Percentiles rank a stretch among this genome's conserved stretches.
Conservation (phyloP, 1,140 invertebrate genomes). For the Solen grandis region DNA sequence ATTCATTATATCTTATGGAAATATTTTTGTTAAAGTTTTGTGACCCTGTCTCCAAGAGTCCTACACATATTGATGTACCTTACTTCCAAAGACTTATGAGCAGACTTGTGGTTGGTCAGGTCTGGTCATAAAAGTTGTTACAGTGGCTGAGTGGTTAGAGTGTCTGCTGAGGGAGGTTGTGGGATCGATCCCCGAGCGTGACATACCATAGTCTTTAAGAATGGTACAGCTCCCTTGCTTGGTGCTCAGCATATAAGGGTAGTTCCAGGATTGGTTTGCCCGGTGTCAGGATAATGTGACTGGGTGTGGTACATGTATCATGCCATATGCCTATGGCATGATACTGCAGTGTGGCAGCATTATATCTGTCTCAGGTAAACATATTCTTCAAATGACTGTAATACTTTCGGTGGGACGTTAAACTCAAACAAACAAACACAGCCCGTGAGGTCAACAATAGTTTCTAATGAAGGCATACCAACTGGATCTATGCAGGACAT, state of each 20-base stretch:
- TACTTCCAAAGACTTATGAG: no score
- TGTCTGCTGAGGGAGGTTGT: neutral
- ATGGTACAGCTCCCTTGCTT: neutral
- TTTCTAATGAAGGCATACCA: no score
- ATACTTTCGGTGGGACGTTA: neutral
- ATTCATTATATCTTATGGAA: no score
- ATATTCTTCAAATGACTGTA: neutral
- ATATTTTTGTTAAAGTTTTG: no score
- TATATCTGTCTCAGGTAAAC: neutral
- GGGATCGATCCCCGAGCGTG: neutral
- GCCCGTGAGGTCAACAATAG: no score
- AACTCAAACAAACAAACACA: neutral
- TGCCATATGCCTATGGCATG: neutral
- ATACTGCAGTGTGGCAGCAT: neutral
- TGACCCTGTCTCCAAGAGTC: no score
- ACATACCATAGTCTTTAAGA: neutral
- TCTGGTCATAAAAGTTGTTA: no score
- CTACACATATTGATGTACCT: no score
- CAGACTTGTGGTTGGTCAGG: no score
- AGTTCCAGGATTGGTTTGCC: neutral
- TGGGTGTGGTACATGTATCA: neutral
- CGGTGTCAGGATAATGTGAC: neutral
- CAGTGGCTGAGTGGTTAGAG: neutral
- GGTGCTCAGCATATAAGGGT: neutral
- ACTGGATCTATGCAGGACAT: no score